Conservation (phyloP, 2,113 vertebrate species). For the Delphinapterus leucas region DNA sequence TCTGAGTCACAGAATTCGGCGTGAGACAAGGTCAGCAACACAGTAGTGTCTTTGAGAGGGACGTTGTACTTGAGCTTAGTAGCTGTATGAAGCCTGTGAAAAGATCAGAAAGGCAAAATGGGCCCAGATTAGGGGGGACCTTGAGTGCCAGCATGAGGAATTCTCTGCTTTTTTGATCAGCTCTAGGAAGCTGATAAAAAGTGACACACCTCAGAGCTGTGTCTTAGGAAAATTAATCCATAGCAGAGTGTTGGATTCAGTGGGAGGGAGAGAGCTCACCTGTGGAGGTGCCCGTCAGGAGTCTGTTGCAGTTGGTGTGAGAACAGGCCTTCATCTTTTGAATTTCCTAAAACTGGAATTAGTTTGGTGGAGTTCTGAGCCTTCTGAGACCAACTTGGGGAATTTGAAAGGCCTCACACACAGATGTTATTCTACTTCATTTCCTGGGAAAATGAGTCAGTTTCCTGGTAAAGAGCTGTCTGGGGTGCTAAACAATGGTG, state of each 20-base stretch:
- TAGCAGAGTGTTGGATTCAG: background rate
- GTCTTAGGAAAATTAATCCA: background rate
- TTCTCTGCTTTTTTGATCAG: background rate
- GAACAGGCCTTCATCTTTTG: background rate
- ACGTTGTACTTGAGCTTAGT: background rate
- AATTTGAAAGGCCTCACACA: background rate
- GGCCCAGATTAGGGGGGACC: background rate
- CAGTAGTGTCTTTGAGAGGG: background rate
- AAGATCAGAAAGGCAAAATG: background rate
- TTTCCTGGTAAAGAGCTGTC: background rate
- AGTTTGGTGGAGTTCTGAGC: background rate
- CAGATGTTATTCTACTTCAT: background rate
- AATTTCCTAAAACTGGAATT: background rate
- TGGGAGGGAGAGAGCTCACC: background rate
- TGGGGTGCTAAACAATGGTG: background rate
- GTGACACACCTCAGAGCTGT: background rate
- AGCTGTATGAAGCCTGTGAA: background rate
- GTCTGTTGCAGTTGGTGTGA: background rate
- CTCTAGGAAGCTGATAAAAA: background rate
- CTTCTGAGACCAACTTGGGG: background rate
- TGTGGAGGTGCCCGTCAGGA: background rate
- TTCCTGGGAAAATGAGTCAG: constrained; percentile 15
- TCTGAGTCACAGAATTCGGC: background rate
- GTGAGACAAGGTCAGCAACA: background rate
- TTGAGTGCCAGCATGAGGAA: background rate